Evolutionary conservation across 2,888 invertebrate species (phyloP), one percentile per base, ranked within the genome.

Genomic region (Gisinianus flammeolus): DNA sequence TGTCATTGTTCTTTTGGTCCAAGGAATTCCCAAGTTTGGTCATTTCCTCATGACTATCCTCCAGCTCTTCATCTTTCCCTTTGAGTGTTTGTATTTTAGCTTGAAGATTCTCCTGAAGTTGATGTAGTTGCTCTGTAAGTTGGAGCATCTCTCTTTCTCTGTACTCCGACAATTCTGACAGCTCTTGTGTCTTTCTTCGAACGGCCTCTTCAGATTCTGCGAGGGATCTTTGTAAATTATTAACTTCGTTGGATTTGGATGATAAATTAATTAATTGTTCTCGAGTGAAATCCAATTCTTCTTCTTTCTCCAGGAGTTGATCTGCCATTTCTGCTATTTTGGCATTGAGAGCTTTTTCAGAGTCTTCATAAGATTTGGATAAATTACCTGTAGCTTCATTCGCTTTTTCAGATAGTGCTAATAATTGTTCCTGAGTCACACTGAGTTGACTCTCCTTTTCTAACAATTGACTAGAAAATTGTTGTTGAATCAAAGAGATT

Each of bases 391-490:
- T n/a, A 12, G 56, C n/a, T 10, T 44, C 44, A 44, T 22, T 26
- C 3, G 12, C 12, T 54, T 52, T 26, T 10, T 5, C 52, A 12
- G 26, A 3, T 5, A 54, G 30, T 24, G 35, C 28, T 16, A 26
- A 1, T 12, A 70, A 3, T 52, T 54, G n/a, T 83, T 87, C 86
- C 80, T 88, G 87, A 2, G 86, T 85, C 77, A 86, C 86, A 66
- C 87, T 87, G 56, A 89, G 85, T 79, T 88, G 86, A 12, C n/a
- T 8, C 4, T 56, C 56, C n/a, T 56, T 56, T n/a, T 56, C 56
- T 4, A n/a, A 8, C 4, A 56, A n/a, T 56, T 56, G 56, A 4
- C 4, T n/a, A 4, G 19, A 8, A 56, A 56, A n/a, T 44, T 44
- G 44, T 44, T 44, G 44, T 44, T 6, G 6, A 44, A 44, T 44